Conservation (phyloP, 2,888 invertebrate species). For the Dolichomitus sp. region DNA sequence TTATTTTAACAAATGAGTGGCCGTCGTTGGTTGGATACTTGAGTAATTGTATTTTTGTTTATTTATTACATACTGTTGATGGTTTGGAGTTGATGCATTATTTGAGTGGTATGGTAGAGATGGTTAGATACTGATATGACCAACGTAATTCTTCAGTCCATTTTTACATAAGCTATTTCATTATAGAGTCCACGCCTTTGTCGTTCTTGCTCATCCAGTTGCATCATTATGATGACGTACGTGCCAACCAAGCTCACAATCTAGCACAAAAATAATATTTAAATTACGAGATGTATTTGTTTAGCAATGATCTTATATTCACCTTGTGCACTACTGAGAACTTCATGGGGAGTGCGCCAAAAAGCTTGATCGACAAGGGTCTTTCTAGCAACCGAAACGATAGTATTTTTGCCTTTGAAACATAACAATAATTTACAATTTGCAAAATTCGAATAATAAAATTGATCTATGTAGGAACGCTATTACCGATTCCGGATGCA, state of each 20-base stretch:
- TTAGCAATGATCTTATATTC: neutral
- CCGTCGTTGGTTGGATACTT: neutral
- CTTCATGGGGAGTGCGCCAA: slow-evolving; percentile 41
- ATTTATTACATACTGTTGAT: slow-evolving; percentile 1
- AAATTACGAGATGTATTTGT: neutral
- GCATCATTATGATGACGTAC: slow-evolving; percentile 67
- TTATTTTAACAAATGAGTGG: slow-evolving; percentile 19
- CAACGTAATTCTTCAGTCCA: neutral
- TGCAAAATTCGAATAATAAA: neutral
- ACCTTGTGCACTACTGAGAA: slow-evolving; percentile 31
- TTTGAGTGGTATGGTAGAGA: neutral
- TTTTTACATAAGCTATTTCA: neutral
- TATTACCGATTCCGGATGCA: slow-evolving; percentile 22
- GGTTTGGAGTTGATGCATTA: neutral
- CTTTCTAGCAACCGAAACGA: slow-evolving; percentile 50
- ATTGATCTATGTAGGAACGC: neutral
- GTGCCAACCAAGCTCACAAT: slow-evolving; percentile 50
- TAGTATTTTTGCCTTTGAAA: slow-evolving; percentile 33
- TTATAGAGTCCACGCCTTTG: neutral
- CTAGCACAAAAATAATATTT: slow-evolving; percentile 22
- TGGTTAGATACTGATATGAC: neutral
- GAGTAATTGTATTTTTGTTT: slow-evolving; percentile 11
- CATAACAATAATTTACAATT: slow-evolving; percentile 4
- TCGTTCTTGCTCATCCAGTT: slow-evolving; percentile 48
- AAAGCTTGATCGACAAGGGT: slow-evolving; percentile 42